A percentile compares a stretch with the other conserved stretches of the same genome.
These are phyloP conservation scores for Hermodice carunculata DNA, from an alignment of 2,888 invertebrate species.

Conservation along the genomic window DNA sequence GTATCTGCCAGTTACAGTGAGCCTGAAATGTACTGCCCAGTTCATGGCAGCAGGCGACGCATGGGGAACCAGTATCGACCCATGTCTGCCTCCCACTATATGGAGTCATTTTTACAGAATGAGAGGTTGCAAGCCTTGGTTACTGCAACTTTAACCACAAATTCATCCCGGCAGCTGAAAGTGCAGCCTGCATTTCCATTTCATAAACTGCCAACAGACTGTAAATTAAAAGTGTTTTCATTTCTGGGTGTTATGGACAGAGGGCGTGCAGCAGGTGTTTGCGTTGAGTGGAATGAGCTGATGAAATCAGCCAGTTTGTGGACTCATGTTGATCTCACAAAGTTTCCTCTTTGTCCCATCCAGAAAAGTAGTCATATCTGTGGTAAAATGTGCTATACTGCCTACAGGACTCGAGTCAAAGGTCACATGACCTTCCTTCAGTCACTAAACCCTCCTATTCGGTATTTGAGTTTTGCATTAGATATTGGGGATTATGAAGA, in stretches of 20 bases:
- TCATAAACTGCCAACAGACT: conserved; percentile 55
- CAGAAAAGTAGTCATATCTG: conserved; percentile 45
- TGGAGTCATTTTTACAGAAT: no score
- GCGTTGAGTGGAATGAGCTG: conserved; percentile 54
- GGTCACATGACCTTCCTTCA: conserved; percentile 54
- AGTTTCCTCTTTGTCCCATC: conserved; percentile 58
- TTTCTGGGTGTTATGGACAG: conserved; percentile 58
- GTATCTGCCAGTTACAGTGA: no score
- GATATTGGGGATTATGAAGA: conserved; percentile 64
- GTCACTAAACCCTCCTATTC: conserved; percentile 50
- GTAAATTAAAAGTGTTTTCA: conserved; percentile 62
- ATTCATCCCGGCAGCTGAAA: no score
- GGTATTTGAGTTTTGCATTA: conserved; percentile 63
- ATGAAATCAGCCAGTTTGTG: conserved; percentile 57
- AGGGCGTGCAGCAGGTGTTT: conserved; percentile 55
- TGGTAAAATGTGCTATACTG: conserved; percentile 51
- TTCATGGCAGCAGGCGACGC: no score
- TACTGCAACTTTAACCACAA: no score
- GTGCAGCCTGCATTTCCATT: conserved; percentile 65
- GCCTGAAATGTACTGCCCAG: no score
- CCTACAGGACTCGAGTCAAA: conserved; percentile 56
- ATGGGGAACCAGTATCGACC: no score
- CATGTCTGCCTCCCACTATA: no score
- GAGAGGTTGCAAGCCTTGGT: no score
- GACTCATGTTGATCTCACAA: conserved; percentile 57